phyloP scores from a whole-genome alignment of 2,113 vertebrate species.

The Rhinoderma darwinii region DNA sequence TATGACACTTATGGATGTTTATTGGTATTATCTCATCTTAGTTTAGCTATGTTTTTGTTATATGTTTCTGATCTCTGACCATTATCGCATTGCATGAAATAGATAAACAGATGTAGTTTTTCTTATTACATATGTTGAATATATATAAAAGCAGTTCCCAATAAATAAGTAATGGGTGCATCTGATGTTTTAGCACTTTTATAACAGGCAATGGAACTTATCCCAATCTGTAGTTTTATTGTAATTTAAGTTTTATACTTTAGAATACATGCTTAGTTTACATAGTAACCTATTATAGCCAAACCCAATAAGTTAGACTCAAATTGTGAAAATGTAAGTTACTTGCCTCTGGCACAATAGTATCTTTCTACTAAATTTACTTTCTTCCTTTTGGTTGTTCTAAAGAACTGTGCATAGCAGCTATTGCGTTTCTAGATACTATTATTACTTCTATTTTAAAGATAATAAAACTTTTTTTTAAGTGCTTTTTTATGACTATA shows the following conservation, averaged over 20 bases:
- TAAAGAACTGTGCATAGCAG: not conserved
- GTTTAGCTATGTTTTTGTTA: not conserved
- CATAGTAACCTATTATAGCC: not conserved
- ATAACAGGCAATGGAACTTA: no score
- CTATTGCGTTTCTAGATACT: not conserved
- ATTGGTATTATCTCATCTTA: no score
- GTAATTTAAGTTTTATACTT: not conserved
- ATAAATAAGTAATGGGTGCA: not conserved
- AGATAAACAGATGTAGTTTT: not conserved
- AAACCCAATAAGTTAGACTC: not conserved
- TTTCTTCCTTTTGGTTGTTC: not conserved
- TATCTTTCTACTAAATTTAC: not conserved
- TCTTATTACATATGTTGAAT: not conserved
- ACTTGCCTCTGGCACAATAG: not conserved
- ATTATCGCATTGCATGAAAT: not conserved
- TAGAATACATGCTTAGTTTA: not conserved
- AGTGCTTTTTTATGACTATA: not conserved
- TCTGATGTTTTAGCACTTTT: not conserved
- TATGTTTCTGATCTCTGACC: not conserved
- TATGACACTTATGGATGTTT: no score
- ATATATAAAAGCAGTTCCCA: not conserved
- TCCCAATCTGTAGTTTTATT: not conserved
- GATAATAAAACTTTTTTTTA: not conserved
- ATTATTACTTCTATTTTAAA: not conserved
- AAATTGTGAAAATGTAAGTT: not conserved